Conservation (phyloP, 2,888 invertebrate genomes). For the Cybosia mesomella region DNA sequence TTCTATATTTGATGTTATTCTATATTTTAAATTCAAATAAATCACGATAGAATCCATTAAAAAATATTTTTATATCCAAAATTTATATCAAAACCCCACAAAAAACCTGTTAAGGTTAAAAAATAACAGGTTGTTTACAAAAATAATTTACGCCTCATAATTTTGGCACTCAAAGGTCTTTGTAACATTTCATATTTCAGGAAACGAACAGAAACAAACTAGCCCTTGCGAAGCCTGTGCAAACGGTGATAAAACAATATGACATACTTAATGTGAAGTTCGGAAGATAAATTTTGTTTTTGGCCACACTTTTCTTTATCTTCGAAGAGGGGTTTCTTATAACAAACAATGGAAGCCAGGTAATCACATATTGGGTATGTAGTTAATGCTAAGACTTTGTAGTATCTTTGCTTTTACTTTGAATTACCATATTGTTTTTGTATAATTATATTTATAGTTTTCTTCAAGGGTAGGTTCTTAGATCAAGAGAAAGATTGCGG, state of each 20-base stretch:
- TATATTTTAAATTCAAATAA: too few relatives aligned
- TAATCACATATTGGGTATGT: not conserved
- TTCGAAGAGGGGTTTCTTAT: slow-evolving; percentile 13
- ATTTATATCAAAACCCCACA: not conserved
- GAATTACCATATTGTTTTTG: not conserved
- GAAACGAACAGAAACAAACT: slow-evolving; percentile 54
- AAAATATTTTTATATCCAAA: not conserved
- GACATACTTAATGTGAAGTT: slow-evolving; percentile 52
- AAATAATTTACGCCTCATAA: slow-evolving; percentile 29
- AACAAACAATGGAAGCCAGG: not conserved
- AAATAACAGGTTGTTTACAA: slow-evolving; percentile 27
- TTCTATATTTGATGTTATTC: too few relatives aligned
- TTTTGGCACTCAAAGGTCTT: slow-evolving; percentile 30
- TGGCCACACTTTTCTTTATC: slow-evolving; percentile 42
- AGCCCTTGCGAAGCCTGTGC: slow-evolving; percentile 65
- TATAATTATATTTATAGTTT: not conserved
- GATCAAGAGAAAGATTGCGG: not conserved
- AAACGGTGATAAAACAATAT: slow-evolving; percentile 73
- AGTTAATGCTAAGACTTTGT: not conserved
- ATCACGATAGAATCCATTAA: too few relatives aligned
- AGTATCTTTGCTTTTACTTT: not conserved
- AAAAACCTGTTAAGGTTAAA: slow-evolving; percentile 12
- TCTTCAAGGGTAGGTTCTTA: not conserved
- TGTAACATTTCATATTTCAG: slow-evolving; percentile 53
- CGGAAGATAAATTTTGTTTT: slow-evolving; percentile 45